phyloP scores from a whole-genome alignment of 2,113 vertebrate genomes.

The Psittacus erithacus region DNA sequence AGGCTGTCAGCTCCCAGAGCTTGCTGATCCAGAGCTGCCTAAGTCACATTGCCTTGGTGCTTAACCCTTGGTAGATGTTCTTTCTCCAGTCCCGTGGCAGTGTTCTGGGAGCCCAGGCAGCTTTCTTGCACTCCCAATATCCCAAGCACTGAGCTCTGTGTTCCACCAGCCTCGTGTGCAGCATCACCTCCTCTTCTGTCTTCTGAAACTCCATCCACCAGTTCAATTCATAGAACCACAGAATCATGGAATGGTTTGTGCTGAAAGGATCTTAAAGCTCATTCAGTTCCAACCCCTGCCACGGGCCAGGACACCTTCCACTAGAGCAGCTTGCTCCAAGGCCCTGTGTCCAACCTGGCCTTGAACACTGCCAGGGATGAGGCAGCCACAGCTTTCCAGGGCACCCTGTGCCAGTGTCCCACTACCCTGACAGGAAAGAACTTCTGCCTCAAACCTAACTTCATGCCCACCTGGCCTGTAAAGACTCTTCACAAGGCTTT shows the following conservation, averaged over 20 bases:
- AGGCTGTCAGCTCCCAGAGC: not conserved
- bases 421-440: not conserved
- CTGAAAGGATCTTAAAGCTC: not conserved
- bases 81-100: not conserved
- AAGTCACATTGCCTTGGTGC: not conserved
- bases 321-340: not conserved
- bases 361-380: not conserved
- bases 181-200: not conserved
- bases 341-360: not conserved
- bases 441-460: not conserved
- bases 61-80: not conserved
- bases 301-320: not conserved
- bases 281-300: not conserved
- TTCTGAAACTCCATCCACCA: not conserved
- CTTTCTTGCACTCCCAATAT: rapidly evolving
- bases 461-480: not conserved
- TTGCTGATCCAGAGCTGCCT: not conserved
- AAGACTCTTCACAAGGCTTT: not conserved
- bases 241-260: not conserved
- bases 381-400: not conserved
- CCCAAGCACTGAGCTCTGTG: not conserved
- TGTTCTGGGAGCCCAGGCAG: not conserved
- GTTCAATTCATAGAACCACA: not conserved
- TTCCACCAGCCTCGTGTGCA: rapidly evolving
- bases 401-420: not conserved